Evolutionary conservation across 2,797 vertebrate genomes (phyloP), one percentile per base, ranked within the genome.

Genomic region (Hoplostethus mediterraneus): DNA sequence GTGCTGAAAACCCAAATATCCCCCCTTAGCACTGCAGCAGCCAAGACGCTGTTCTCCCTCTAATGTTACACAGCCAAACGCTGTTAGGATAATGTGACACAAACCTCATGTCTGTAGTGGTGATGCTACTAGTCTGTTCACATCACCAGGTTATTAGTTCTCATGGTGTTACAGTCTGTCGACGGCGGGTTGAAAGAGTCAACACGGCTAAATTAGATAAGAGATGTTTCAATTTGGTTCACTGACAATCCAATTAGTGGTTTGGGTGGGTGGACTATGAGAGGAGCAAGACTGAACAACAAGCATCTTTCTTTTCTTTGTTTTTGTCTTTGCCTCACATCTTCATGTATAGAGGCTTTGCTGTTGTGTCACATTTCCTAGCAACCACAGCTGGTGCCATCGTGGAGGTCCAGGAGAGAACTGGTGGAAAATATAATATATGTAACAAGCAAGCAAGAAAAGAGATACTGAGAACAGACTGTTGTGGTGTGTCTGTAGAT

Each of bases 71-170:
- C 13, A 72, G 52, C 12, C 0, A 13, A 55, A 77, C n/a, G 21
- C 1, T 21, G 1, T 75, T 67, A 71, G 25, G 73, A 71, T 28
- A 21, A 5, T 0, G 9, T 33, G 71, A 65, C 65, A 57, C 44
- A 30, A 47, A 58, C 38, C 45, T 42, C 16, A 1, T 5, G 12
- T 57, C 54, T 36, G 3, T 14, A 0, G 21, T n/a, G 28, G 17
- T 3, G 4, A 73, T 57, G 75, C 52, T 28, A 66, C 44, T 21
- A 21, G 49, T 47, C 48, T 53, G 59, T 81, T 81, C 80, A 45
- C 66, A 74, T 60, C 7, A 47, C 57, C 65, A 40, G 33, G 62
- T 53, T 52, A 61, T 69, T 59, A 53, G 51, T 57, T 38, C 28
- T 66, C 66, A 49, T 70, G n/a, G 44, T 56, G 60, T 67, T 55